These are phyloP conservation scores for Aptenodytes forsteri DNA, from an alignment of 2,113 vertebrate genomes.

Conservation along the genomic window DNA sequence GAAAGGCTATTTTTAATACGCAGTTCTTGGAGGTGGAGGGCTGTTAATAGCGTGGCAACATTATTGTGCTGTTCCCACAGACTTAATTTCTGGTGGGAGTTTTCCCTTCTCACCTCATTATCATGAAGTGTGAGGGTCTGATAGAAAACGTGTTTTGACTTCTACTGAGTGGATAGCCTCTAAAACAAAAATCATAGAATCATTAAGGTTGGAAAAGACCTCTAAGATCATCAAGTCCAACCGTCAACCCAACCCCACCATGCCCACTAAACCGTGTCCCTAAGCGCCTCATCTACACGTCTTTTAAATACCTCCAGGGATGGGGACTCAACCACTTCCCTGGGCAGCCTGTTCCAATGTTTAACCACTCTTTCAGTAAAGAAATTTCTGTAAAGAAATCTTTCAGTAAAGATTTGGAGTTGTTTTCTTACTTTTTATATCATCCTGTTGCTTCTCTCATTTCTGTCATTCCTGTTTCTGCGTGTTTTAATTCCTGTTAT, in stretches of 20 bases:
- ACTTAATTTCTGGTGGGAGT: background rate
- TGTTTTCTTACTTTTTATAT: background rate
- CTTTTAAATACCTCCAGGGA: no score
- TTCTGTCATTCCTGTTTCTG: background rate
- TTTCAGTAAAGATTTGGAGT: background rate
- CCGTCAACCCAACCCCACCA: no score
- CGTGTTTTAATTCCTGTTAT: background rate
- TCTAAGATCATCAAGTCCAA: no score
- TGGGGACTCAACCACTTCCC: no score
- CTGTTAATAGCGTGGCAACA: accelerated
- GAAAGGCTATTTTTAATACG: accelerated
- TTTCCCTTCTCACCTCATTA: background rate
- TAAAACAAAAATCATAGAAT: background rate
- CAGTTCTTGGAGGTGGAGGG: background rate
- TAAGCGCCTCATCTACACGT: no score
- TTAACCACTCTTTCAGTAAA: no score
- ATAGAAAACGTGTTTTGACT: background rate
- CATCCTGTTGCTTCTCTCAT: background rate
- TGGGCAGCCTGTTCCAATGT: no score
- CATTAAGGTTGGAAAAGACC: no score
- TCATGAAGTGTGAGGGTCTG: background rate
- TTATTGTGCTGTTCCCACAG: background rate
- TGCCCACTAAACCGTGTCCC: no score
- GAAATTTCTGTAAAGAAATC: no score
- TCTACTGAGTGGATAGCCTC: background rate